Percentiles rank a stretch among this genome's conserved stretches.
Evolutionary conservation across 2,113 vertebrate species (phyloP).

Genomic region (Perccottus glenii): DNA sequence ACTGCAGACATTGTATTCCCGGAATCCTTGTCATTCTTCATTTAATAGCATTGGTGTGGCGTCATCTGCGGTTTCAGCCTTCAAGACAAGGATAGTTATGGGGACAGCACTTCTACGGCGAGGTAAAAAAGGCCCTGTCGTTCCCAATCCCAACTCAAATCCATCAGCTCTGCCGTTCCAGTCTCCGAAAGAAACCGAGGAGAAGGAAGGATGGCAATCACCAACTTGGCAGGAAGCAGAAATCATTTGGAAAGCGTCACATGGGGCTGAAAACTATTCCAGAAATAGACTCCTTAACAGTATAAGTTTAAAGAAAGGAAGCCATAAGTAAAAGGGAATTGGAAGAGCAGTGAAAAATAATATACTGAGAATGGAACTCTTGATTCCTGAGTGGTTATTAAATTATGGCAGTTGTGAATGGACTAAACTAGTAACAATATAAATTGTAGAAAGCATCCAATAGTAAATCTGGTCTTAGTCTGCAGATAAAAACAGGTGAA

Average conservation of each 20-base stretch:
- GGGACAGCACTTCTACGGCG: constrained; percentile 45
- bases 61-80: constrained; percentile 36
- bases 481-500: constrained; percentile 6
- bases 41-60: constrained; percentile 16
- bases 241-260: constrained; percentile 54
- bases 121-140: constrained; percentile 52
- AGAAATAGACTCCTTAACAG: constrained; percentile 31
- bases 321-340: constrained; percentile 11
- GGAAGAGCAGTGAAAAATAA: constrained; percentile 52
- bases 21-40: constrained; percentile 38
- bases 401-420: constrained; percentile 28
- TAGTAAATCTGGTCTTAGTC: not conserved
- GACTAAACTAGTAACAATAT: constrained; percentile 24
- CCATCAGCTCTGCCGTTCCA: constrained; percentile 43
- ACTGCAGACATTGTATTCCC: not conserved
- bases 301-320: constrained; percentile 19
- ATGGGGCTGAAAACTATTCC: constrained; percentile 12
- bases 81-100: constrained; percentile 28
- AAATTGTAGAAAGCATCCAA: constrained; percentile 18
- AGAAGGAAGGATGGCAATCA: constrained; percentile 32
- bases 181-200: constrained; percentile 30
- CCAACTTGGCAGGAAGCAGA: constrained; percentile 46
- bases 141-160: constrained; percentile 58
- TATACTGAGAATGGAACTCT: constrained; percentile 44
- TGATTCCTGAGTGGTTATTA: constrained; percentile 33